Conservation (phyloP, 2,888 invertebrate genomes). For the Volucella inanis region DNA sequence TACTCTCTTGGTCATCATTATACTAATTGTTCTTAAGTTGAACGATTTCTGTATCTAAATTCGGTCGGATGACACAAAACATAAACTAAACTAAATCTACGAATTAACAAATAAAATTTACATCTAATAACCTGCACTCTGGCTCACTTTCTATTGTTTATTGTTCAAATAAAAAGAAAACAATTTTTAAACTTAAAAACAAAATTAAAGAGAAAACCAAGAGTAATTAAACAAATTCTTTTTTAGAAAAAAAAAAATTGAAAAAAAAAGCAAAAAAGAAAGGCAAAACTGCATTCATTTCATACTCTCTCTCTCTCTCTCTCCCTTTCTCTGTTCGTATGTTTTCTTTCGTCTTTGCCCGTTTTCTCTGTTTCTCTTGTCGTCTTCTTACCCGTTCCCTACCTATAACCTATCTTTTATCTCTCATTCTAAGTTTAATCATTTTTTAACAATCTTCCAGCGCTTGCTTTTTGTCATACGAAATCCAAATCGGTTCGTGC, state of each 20-base stretch:
- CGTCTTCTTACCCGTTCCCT: slow-evolving; percentile 3
- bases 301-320: slow-evolving; percentile 67
- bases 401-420: slow-evolving; percentile 63
- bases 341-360: slow-evolving; percentile 33
- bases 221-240: slow-evolving; percentile 10
- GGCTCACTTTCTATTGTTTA: slow-evolving; percentile 21
- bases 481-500: slow-evolving; percentile 83
- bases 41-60: slow-evolving; percentile 12
- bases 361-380: slow-evolving; percentile 1
- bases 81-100: slow-evolving; percentile 23
- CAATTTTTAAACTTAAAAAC: slow-evolving; percentile 19
- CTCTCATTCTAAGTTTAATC: slow-evolving; percentile 78
- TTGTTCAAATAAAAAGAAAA: slow-evolving; percentile 9
- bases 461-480: slow-evolving; percentile 84
- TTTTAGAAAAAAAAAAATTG: slow-evolving; percentile 14
- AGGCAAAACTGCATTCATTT: slow-evolving; percentile 69
- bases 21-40: not conserved
- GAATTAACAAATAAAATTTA: slow-evolving; percentile 30
- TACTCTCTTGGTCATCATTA: slow-evolving; percentile 25
- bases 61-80: slow-evolving; percentile 54
- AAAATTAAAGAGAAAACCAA: slow-evolving; percentile 29
- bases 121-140: slow-evolving; percentile 55
- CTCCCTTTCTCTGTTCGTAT: slow-evolving; percentile 11
- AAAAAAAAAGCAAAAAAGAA: slow-evolving; percentile 15
- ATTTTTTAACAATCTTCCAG: slow-evolving; percentile 82